These are phyloP conservation scores for Parambassis ranga DNA, from an alignment of 2,797 vertebrate species.

Conservation along the genomic window DNA sequence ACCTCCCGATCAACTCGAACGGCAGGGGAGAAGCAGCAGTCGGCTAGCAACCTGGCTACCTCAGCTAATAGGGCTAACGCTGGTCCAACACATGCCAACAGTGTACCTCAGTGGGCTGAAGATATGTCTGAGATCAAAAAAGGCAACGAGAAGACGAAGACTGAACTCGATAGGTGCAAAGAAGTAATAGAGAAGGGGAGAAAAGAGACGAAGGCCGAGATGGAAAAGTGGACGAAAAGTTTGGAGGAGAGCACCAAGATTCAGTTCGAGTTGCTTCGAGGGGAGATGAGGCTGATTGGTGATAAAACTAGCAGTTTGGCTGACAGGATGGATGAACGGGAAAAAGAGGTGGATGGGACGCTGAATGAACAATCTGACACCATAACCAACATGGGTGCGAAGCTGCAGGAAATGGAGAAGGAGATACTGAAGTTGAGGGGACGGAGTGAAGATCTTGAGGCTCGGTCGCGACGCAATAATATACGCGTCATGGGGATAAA, in stretches of 20 bases:
- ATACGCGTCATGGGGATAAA: background rate
- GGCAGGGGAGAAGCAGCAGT: no score
- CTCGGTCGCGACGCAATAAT: background rate
- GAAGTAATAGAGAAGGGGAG: background rate
- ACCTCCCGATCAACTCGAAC: no score
- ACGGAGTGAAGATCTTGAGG: background rate
- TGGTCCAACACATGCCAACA: no score
- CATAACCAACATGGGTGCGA: background rate
- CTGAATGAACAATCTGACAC: background rate
- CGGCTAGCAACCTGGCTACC: no score
- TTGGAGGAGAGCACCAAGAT: background rate
- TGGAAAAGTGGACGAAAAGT: background rate
- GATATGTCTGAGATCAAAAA: no score
- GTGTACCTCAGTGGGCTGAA: no score
- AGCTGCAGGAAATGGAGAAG: constrained; percentile 6
- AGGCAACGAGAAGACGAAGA: no score
- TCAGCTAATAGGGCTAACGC: no score
- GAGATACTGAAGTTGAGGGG: background rate
- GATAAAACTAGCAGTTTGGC: background rate
- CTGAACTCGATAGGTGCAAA: background rate
- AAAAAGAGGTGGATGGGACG: background rate
- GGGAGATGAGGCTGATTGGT: background rate
- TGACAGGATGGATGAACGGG: background rate
- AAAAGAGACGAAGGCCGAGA: background rate
- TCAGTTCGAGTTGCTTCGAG: background rate